These are phyloP conservation scores for Mormyrops boulengeri DNA, from an alignment of 2,797 vertebrate species.

Conservation along the genomic window DNA sequence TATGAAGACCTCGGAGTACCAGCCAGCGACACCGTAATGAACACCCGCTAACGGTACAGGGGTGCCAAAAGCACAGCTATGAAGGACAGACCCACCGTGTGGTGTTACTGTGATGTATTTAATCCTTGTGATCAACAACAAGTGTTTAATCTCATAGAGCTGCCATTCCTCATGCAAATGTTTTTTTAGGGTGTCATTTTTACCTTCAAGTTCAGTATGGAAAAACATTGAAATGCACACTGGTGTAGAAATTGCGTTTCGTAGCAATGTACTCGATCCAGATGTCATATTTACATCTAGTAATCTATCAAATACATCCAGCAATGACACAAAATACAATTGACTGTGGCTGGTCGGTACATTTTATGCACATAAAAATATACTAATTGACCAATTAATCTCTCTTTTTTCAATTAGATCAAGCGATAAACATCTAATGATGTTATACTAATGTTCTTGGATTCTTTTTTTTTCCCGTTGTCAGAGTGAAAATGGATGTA, in stretches of 20 bases:
- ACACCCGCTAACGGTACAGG: background rate
- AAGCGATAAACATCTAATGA: conserved; percentile 18
- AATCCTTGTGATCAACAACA: background rate
- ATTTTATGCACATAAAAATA: background rate
- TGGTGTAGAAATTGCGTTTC: conserved; percentile 40
- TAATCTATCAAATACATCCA: background rate
- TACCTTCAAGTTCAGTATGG: background rate
- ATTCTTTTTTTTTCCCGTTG: background rate
- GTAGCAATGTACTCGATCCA: conserved; percentile 7
- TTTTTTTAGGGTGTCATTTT: conserved; percentile 18
- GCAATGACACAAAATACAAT: background rate
- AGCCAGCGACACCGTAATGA: background rate
- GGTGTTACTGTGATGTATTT: background rate
- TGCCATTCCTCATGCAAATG: background rate
- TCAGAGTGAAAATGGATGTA: background rate
- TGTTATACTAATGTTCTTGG: conserved; percentile 16
- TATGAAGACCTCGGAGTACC: background rate
- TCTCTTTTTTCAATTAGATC: background rate
- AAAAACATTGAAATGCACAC: conserved; percentile 7
- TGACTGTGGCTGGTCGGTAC: background rate
- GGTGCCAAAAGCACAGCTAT: background rate
- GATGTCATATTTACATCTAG: background rate
- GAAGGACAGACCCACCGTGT: background rate
- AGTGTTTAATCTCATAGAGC: background rate
- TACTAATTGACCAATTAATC: conserved; percentile 10